Evolutionary conservation across 2,888 invertebrate genomes (phyloP).

Genomic region (Aphrophora alni): DNA sequence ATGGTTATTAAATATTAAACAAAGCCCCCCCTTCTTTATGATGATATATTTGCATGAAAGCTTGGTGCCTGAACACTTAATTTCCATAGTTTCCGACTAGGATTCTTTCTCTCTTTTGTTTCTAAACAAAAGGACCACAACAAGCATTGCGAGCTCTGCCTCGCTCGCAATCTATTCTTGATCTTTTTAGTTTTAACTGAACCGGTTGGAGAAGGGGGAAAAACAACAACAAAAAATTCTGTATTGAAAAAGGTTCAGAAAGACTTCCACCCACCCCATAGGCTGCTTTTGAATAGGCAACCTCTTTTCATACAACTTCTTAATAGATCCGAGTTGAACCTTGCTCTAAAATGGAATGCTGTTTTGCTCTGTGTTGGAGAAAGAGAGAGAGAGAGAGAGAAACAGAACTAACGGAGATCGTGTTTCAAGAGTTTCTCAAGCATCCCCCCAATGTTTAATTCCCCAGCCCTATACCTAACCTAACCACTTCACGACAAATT

Average conservation of each 20-base stretch:
- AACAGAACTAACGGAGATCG: slow-evolving; percentile 44
- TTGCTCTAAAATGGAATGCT: neutral
- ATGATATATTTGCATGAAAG: neutral
- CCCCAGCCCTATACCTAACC: slow-evolving; percentile 12
- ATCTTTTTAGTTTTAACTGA: neutral
- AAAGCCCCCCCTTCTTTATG: neutral
- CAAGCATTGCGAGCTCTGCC: neutral
- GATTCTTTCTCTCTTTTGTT: neutral
- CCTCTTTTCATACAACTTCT: neutral
- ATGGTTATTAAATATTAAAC: neutral
- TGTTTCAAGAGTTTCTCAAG: slow-evolving; percentile 29
- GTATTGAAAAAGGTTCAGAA: neutral
- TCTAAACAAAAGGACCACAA: neutral
- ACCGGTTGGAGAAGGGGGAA: neutral
- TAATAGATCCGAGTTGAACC: neutral
- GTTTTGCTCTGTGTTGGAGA: slow-evolving; percentile 7
- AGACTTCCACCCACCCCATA: neutral
- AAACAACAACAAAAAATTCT: neutral
- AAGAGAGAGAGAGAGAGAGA: slow-evolving; percentile 40
- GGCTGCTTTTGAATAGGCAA: neutral
- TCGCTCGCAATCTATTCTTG: neutral
- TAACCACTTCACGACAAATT: slow-evolving; percentile 2
- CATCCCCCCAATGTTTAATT: neutral
- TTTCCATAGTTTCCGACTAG: neutral
- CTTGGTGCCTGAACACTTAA: neutral